Conservation (phyloP, 2,888 invertebrate genomes). For the Cynaeus angustus region DNA sequence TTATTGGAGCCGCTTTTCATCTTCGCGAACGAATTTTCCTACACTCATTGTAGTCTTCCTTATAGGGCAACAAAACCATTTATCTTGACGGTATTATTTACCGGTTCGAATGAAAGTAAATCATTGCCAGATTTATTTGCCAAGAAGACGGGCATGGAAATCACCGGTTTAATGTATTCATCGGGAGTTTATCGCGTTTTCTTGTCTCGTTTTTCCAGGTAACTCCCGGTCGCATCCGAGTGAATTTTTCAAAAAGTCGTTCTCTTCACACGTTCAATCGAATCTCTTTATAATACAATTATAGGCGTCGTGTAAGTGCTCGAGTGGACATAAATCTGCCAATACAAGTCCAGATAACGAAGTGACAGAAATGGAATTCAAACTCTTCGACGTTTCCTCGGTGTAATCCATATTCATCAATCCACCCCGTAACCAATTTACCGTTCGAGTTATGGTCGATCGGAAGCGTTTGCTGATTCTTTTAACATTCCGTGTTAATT, state of each 20-base stretch:
- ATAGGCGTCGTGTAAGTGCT: constrained; percentile 38
- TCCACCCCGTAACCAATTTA: constrained; percentile 6
- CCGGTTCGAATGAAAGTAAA: constrained; percentile 23
- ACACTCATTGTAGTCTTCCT: constrained; percentile 37
- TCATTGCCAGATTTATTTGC: not conserved
- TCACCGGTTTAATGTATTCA: too few species aligned
- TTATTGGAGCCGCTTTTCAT: constrained; percentile 41
- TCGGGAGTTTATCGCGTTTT: too few species aligned
- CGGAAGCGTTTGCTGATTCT: not conserved
- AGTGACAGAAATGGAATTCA: constrained; percentile 40
- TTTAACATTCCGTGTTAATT: constrained; percentile 14
- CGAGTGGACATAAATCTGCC: constrained; percentile 41
- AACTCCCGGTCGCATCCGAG: too few species aligned
- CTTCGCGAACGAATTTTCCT: constrained; percentile 27
- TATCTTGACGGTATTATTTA: constrained; percentile 30
- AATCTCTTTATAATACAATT: constrained; percentile 35
- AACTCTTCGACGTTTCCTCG: constrained; percentile 23
- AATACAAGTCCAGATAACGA: constrained; percentile 34
- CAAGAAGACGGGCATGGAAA: too few species aligned
- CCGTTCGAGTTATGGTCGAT: not conserved
- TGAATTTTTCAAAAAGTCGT: too few species aligned
- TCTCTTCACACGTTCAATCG: not conserved
- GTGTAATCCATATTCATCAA: constrained; percentile 19
- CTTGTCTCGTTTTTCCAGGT: too few species aligned
- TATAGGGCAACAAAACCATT: constrained; percentile 34